Evolutionary conservation across 2,113 vertebrate genomes (phyloP).

Genomic region (Phycodurus eques): DNA sequence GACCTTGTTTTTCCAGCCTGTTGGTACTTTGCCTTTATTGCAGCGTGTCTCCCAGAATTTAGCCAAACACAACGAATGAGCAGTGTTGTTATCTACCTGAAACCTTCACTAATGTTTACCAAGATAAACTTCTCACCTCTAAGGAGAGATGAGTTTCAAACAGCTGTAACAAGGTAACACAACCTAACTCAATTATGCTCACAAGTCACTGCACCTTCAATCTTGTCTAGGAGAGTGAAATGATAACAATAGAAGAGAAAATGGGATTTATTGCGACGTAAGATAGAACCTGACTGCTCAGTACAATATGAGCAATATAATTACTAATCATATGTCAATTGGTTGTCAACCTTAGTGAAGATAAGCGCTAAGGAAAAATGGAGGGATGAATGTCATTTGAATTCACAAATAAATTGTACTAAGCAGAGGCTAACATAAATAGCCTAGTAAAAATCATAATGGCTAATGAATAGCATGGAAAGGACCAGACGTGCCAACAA

Average conservation of each 20-base stretch:
- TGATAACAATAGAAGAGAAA: not conserved
- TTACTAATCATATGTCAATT: not conserved
- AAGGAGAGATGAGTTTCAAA: conserved; percentile 21
- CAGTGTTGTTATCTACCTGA: not conserved
- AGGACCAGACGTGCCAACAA: no score
- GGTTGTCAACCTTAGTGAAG: no score
- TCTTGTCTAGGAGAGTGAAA: not conserved
- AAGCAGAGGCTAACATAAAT: no score
- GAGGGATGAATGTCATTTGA: no score
- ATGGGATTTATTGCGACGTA: not conserved
- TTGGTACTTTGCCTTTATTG: conserved; percentile 1
- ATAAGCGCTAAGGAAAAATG: no score
- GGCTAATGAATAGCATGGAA: no score
- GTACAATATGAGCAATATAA: not conserved
- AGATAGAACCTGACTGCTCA: not conserved
- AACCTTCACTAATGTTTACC: conserved; percentile 6
- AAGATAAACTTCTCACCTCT: not conserved
- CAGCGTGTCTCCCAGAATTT: not conserved
- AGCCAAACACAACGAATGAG: not conserved
- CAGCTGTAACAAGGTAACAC: conserved; percentile 19
- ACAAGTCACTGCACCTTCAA: not conserved
- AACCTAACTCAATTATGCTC: conserved; percentile 17
- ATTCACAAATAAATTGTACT: no score
- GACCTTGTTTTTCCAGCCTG: not conserved
- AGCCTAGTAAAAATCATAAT: no score